Conservation (phyloP, 1,140 invertebrate species). For the Lordiphosa clarofinis region DNA sequence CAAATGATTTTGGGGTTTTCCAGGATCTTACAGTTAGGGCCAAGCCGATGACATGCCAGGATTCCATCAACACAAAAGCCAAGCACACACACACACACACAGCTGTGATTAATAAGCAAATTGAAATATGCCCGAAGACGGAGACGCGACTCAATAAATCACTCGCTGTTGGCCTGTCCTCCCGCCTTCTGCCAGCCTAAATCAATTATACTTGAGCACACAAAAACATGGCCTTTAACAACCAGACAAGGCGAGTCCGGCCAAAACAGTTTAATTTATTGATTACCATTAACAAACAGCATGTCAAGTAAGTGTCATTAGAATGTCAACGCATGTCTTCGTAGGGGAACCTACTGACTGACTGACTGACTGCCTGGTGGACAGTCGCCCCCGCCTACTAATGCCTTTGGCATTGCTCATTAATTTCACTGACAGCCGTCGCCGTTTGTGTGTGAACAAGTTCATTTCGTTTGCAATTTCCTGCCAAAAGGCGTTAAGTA, state of each 20-base stretch:
- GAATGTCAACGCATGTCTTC: conserved; percentile 60
- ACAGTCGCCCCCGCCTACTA: conserved; percentile 7
- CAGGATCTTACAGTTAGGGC: conserved; percentile 1
- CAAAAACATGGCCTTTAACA: conserved; percentile 49
- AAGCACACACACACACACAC: conserved; percentile 1
- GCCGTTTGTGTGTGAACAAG: conserved; percentile 49
- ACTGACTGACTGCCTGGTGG: conserved; percentile 15
- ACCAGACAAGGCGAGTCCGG: conserved; percentile 11
- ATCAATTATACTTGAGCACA: conserved; percentile 54
- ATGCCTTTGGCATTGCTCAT: conserved; percentile 43
- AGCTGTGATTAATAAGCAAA: conserved; percentile 55
- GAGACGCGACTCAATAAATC: conserved; percentile 53
- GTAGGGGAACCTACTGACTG: conserved; percentile 23
- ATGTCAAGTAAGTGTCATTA: conserved; percentile 67
- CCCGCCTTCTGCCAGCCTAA: conserved; percentile 30
- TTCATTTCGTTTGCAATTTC: conserved; percentile 66
- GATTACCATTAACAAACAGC: conserved; percentile 68
- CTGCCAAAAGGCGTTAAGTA: conserved; percentile 32
- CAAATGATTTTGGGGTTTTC: conserved; percentile 39
- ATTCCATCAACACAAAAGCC: conserved; percentile 46
- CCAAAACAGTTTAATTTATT: conserved; percentile 52
- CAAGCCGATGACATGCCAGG: conserved; percentile 37
- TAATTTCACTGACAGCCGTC: conserved; percentile 53
- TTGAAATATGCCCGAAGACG: conserved; percentile 39
- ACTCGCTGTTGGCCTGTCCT: conserved; percentile 33